phyloP scores from a whole-genome alignment of 2,888 invertebrate species.

The Andrena praecox region DNA sequence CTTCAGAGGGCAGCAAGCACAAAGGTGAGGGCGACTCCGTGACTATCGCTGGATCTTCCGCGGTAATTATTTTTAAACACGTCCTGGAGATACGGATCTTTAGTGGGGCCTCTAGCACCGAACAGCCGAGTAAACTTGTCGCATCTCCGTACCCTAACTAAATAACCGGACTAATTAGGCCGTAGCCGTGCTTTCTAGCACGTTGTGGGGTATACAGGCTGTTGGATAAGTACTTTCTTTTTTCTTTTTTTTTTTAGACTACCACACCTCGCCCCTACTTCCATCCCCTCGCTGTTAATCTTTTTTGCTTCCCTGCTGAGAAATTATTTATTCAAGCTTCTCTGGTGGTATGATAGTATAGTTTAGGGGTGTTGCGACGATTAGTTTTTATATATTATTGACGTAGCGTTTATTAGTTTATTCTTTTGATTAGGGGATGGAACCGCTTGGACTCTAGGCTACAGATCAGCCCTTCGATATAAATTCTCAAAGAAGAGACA shows the following conservation, averaged over 20 bases:
- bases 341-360: no score
- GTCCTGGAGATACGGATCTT: constrained; percentile 83
- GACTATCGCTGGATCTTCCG: constrained; percentile 83
- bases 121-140: constrained; percentile 66
- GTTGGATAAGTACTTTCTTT: constrained; percentile 60
- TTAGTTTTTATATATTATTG: no score
- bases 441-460: no score
- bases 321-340: no score
- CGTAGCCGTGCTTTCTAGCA: constrained; percentile 68
- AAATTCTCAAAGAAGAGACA: background rate
- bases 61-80: constrained; percentile 85
- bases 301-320: background rate
- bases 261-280: background rate
- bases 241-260: constrained; percentile 16
- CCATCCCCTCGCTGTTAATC: background rate
- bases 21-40: constrained; percentile 81
- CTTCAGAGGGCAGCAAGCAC: constrained; percentile 74
- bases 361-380: no score
- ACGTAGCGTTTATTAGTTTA: no score
- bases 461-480: no score
- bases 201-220: constrained; percentile 58
- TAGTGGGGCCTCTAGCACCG: constrained; percentile 52
- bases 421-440: no score
- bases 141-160: constrained; percentile 74
- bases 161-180: constrained; percentile 82